phyloP scores from a whole-genome alignment of 2,113 vertebrate genomes.

The Struthio camelus region DNA sequence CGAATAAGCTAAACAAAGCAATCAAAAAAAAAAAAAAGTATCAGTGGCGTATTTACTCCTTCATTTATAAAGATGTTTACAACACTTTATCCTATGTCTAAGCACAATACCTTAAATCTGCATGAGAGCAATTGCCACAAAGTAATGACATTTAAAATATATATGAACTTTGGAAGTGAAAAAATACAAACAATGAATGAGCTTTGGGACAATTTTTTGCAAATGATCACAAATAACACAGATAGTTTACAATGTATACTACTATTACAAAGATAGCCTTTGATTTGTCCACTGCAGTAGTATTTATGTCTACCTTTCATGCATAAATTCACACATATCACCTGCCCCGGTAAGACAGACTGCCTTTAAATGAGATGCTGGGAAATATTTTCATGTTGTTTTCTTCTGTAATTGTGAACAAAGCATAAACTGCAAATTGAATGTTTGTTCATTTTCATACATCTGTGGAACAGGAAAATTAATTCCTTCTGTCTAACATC shows the following conservation, averaged over 20 bases:
- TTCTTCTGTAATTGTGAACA: neutral
- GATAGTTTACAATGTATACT: neutral
- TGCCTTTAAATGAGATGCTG: neutral
- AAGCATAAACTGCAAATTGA: neutral
- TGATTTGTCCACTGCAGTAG: neutral
- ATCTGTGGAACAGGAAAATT: neutral
- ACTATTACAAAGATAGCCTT: neutral
- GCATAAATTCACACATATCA: neutral
- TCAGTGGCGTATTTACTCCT: neutral
- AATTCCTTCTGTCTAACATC: neutral
- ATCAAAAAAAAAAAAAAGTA: neutral
- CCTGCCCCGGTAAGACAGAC: neutral
- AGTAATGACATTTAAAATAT: neutral
- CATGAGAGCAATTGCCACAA: neutral
- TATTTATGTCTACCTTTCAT: neutral
- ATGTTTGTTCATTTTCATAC: rapidly evolving
- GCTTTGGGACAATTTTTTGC: neutral
- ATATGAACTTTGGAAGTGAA: neutral
- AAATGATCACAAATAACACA: neutral
- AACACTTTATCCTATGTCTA: neutral
- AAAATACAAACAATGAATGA: neutral
- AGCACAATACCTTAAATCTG: neutral
- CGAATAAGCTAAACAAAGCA: slow-evolving; percentile 85
- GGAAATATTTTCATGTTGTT: neutral
- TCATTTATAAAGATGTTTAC: neutral